Evolutionary conservation across 1,140 invertebrate genomes (phyloP).

Genomic region (Chrysopa pallens): DNA sequence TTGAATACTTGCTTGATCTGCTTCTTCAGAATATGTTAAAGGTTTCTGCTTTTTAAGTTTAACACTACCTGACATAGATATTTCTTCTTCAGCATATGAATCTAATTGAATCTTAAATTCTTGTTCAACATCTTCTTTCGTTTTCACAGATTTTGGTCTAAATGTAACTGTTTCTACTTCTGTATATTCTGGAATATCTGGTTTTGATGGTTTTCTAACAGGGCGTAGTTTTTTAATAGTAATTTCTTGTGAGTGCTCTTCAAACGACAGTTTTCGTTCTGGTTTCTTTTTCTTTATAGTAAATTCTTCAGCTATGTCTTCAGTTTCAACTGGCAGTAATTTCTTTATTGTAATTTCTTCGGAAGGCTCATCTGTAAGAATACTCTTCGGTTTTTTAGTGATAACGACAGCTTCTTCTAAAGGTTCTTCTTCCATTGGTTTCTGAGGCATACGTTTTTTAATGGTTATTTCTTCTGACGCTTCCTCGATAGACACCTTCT

Average conservation of each 20-base stretch:
- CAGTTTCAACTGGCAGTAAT: slow-evolving; percentile 11
- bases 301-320: slow-evolving; percentile 29
- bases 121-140: slow-evolving; percentile 68
- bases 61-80: slow-evolving; percentile 65
- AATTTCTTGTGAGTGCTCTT: slow-evolving; percentile 52
- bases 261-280: slow-evolving; percentile 30
- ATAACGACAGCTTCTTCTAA: not conserved
- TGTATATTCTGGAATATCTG: slow-evolving; percentile 44
- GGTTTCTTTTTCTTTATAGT: slow-evolving; percentile 28
- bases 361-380: slow-evolving; percentile 7
- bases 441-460: slow-evolving; percentile 27
- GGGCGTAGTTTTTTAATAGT: slow-evolving; percentile 51
- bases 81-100: slow-evolving; percentile 70
- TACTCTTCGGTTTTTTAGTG: slow-evolving; percentile 15
- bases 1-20: slow-evolving; percentile 49
- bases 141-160: slow-evolving; percentile 43
- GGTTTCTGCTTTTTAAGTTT: slow-evolving; percentile 50
- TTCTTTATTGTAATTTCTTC: slow-evolving; percentile 16
- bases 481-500: slow-evolving; percentile 32
- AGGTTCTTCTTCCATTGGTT: slow-evolving; percentile 8
- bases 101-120: slow-evolving; percentile 69
- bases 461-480: slow-evolving; percentile 45
- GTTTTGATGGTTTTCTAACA: slow-evolving; percentile 36
- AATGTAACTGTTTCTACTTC: slow-evolving; percentile 59
- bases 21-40: slow-evolving; percentile 50